Percentiles rank a stretch among this genome's conserved stretches.
Conservation (phyloP, 1,140 invertebrate species). For the Sitophilus oryzae region DNA sequence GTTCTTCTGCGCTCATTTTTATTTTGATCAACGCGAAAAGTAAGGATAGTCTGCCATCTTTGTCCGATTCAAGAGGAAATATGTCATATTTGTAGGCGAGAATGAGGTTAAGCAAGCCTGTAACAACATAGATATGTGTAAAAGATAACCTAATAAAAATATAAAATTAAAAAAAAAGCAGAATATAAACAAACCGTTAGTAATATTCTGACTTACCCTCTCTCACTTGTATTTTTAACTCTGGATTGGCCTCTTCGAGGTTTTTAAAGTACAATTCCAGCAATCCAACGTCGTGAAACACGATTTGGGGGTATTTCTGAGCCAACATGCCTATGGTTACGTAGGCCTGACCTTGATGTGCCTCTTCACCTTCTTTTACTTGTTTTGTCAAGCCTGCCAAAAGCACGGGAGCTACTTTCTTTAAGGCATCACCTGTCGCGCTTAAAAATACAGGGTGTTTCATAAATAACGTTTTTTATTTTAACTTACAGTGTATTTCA, state of each 20-base stretch:
- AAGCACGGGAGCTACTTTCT: slow-evolving; percentile 58
- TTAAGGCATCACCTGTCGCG: slow-evolving; percentile 53
- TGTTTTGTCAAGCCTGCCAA: slow-evolving; percentile 66
- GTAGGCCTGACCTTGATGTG: slow-evolving; percentile 66
- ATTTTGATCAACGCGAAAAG: slow-evolving; percentile 47
- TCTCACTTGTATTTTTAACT: slow-evolving; percentile 36
- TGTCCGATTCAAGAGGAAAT: slow-evolving; percentile 35
- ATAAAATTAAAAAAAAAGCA: too few relatives aligned
- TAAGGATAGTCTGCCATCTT: slow-evolving; percentile 37
- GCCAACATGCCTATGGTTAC: slow-evolving; percentile 69
- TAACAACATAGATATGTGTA: background rate
- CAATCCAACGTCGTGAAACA: slow-evolving; percentile 61
- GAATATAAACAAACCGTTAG: too few relatives aligned
- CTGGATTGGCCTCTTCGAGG: slow-evolving; percentile 51
- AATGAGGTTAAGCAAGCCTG: slow-evolving; percentile 45
- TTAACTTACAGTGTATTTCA: background rate
- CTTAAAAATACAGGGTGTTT: slow-evolving; percentile 48
- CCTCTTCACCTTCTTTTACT: slow-evolving; percentile 56
- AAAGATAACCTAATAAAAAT: too few relatives aligned
- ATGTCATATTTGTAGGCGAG: slow-evolving; percentile 56
- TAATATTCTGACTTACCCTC: too few relatives aligned
- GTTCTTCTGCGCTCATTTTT: slow-evolving; percentile 60
- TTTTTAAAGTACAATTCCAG: slow-evolving; percentile 62
- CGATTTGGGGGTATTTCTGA: slow-evolving; percentile 59
- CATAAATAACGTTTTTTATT: background rate